phyloP scores from a whole-genome alignment of 2,888 invertebrate genomes.

The Pyrrhia umbra region DNA sequence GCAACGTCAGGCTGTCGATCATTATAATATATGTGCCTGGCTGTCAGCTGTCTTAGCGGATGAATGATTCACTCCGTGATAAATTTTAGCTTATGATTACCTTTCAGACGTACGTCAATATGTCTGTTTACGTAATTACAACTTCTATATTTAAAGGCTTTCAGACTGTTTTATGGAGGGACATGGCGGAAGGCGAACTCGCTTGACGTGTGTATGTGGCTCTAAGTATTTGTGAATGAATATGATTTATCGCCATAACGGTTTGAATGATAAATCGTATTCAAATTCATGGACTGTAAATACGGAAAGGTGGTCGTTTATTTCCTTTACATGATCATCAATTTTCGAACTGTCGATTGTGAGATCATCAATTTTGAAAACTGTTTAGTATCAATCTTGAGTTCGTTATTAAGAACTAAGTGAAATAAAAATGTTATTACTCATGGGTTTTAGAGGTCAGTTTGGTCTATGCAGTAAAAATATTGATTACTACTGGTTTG shows the following conservation, averaged over 20 bases:
- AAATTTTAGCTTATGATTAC: constrained; percentile 90
- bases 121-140: constrained; percentile 89
- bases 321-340: constrained; percentile 75
- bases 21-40: constrained; percentile 89
- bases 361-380: constrained; percentile 63
- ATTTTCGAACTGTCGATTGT: constrained; percentile 68
- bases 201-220: constrained; percentile 76
- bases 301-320: constrained; percentile 78
- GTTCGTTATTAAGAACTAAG: constrained; percentile 61
- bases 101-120: constrained; percentile 89
- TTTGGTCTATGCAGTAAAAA: constrained; percentile 27
- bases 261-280: constrained; percentile 83
- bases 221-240: constrained; percentile 78
- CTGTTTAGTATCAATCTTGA: constrained; percentile 62
- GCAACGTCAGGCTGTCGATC: constrained; percentile 89
- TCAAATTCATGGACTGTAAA: constrained; percentile 80
- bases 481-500: background rate
- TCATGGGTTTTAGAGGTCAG: constrained; percentile 51
- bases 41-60: constrained; percentile 89
- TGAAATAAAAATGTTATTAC: constrained; percentile 58
- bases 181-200: constrained; percentile 78
- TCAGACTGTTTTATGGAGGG: constrained; percentile 80
- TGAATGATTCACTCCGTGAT: constrained; percentile 90
- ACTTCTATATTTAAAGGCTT: constrained; percentile 82
- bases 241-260: constrained; percentile 83